These are phyloP conservation scores for Geophilus truncorum DNA, from an alignment of 2,888 invertebrate genomes.

Conservation along the genomic window DNA sequence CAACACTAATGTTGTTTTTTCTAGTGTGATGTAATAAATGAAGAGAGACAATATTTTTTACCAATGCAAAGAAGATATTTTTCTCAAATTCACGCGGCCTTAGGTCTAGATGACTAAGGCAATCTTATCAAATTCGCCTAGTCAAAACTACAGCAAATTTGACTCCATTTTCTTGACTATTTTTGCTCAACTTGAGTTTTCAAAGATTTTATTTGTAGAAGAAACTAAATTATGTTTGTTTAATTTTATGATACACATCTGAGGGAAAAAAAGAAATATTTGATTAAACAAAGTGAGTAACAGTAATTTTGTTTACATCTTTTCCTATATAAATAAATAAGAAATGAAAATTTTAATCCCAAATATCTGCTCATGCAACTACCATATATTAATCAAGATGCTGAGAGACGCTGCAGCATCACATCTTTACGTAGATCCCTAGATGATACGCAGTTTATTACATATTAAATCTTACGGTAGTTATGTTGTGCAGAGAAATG, in stretches of 20 bases:
- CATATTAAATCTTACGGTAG: too few relatives aligned
- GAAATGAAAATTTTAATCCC: too few relatives aligned
- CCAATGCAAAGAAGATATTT: constrained; percentile 42
- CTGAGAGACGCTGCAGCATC: too few relatives aligned
- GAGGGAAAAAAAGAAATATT: not conserved
- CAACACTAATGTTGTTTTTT: too few relatives aligned
- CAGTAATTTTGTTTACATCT: too few relatives aligned
- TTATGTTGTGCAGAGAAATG: too few relatives aligned
- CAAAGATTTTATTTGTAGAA: not conserved
- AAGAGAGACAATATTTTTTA: constrained; percentile 41
- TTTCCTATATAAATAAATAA: too few relatives aligned
- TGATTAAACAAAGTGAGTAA: too few relatives aligned
- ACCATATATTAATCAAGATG: too few relatives aligned
- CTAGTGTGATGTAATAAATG: constrained; percentile 40
- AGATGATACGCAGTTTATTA: too few relatives aligned
- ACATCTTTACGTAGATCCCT: too few relatives aligned
- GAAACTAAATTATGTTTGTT: not conserved
- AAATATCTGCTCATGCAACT: too few relatives aligned
- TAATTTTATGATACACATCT: not conserved
- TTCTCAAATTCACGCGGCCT: constrained; percentile 41
- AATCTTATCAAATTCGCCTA: not conserved
- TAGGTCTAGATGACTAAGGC: constrained; percentile 40
- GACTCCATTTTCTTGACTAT: not conserved
- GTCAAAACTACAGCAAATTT: not conserved
- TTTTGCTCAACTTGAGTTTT: not conserved